Conservation (phyloP, 2,888 invertebrate genomes). For the Seira musarum region DNA sequence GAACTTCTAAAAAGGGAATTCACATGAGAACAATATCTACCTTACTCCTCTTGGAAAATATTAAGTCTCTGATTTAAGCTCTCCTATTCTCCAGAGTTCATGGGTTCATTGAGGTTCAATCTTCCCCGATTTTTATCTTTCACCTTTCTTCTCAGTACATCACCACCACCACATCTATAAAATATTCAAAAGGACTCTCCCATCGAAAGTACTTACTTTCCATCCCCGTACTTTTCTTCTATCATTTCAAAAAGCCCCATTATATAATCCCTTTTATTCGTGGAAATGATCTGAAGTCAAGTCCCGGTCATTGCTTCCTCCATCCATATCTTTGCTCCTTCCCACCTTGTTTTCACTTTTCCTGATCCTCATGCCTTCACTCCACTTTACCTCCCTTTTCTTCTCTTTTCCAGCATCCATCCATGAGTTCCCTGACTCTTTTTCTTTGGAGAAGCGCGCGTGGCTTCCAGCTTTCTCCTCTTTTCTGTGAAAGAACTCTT, state of each 20-base stretch:
- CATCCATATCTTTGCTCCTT: constrained; percentile 17
- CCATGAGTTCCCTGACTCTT: neutral
- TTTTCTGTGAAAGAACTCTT: constrained; percentile 4
- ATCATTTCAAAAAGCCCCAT: too few species aligned
- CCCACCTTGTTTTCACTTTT: neutral
- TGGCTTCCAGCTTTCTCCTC: neutral
- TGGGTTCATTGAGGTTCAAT: neutral
- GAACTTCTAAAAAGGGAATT: too few species aligned
- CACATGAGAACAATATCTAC: too few species aligned
- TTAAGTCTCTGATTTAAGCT: neutral
- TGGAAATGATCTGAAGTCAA: constrained; percentile 20
- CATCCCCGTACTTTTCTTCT: neutral
- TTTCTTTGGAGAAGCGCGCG: constrained; percentile 11
- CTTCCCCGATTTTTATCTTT: neutral
- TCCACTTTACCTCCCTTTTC: neutral
- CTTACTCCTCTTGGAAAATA: too few species aligned
- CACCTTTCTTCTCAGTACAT: neutral
- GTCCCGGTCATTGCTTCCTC: constrained; percentile 36
- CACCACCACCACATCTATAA: neutral
- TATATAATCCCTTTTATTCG: too few species aligned
- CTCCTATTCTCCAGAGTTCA: neutral
- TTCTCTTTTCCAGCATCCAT: constrained; percentile 11
- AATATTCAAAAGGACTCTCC: constrained; percentile 28
- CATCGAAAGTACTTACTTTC: too few species aligned
- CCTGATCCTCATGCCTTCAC: neutral